Evolutionary conservation across 1,140 invertebrate genomes (phyloP).

Genomic region (Arctopsyche grandis): DNA sequence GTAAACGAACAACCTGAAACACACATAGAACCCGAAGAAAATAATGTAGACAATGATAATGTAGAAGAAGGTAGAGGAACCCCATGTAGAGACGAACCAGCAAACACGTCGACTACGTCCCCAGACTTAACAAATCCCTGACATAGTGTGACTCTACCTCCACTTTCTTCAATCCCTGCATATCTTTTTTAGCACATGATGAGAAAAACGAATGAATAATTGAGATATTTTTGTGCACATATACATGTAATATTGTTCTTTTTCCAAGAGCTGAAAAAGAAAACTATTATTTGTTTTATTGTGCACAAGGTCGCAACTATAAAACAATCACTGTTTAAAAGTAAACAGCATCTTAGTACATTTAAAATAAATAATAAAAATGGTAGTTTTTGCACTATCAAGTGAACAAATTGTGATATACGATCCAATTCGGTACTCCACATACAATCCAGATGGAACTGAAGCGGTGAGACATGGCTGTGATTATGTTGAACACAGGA

Average conservation of each 20-base stretch:
- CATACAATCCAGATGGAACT: slow-evolving; percentile 30
- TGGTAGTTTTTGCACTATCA: slow-evolving; percentile 23
- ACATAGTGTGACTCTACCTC: slow-evolving; percentile 45
- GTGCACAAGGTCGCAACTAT: background rate
- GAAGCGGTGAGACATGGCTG: slow-evolving; percentile 48
- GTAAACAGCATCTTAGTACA: background rate
- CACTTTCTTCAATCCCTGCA: slow-evolving; percentile 40
- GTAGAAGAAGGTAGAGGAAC: slow-evolving; percentile 47
- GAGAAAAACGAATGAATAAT: slow-evolving; percentile 53
- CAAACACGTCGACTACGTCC: background rate
- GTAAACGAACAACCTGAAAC: background rate
- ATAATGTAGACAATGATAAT: background rate
- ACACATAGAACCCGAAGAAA: background rate
- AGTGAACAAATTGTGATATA: slow-evolving; percentile 26
- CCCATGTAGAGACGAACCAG: slow-evolving; percentile 49
- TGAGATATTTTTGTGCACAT: slow-evolving; percentile 37
- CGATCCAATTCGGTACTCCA: background rate
- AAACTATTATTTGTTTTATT: background rate
- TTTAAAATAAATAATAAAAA: background rate
- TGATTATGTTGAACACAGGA: slow-evolving; percentile 55
- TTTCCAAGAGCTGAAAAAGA: slow-evolving; percentile 14
- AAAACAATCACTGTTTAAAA: background rate
- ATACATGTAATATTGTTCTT: slow-evolving; percentile 6
- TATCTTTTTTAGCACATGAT: slow-evolving; percentile 48
- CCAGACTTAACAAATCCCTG: slow-evolving; percentile 40